Evolutionary conservation across 2,113 vertebrate species (phyloP).

Genomic region (Marcusenius ussheri): DNA sequence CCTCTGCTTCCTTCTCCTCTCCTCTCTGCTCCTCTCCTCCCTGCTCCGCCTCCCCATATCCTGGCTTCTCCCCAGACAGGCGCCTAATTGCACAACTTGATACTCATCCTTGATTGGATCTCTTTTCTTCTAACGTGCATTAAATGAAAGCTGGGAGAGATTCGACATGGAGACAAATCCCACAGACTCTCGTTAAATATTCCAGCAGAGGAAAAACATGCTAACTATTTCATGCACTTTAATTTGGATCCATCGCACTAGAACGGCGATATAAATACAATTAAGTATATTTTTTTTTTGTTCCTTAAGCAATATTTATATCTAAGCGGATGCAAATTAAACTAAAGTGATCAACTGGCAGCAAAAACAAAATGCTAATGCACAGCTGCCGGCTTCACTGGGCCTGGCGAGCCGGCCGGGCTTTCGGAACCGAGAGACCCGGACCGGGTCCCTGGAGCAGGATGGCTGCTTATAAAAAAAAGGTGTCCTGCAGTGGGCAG

Average conservation of each 20-base stretch:
- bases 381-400: background rate
- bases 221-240: slow-evolving; percentile 6
- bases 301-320: slow-evolving; percentile 10
- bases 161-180: slow-evolving; percentile 7
- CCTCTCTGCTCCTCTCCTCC: background rate
- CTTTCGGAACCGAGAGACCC: background rate
- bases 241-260: slow-evolving; percentile 3
- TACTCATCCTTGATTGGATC: slow-evolving; percentile 2
- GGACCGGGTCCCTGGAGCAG: slow-evolving; percentile 36
- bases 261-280: slow-evolving; percentile 8
- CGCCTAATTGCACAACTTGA: slow-evolving; percentile 7
- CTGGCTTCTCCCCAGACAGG: background rate
- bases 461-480: slow-evolving; percentile 48
- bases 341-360: slow-evolving; percentile 15
- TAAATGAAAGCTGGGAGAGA: slow-evolving; percentile 4
- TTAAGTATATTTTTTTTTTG: background rate
- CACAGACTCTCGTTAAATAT: slow-evolving; percentile 13
- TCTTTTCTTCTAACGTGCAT: slow-evolving; percentile 4
- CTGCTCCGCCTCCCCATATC: background rate
- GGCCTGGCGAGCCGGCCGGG: background rate
- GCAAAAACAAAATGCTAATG: slow-evolving; percentile 11
- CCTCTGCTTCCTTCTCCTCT: background rate
- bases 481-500: slow-evolving; percentile 50
- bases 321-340: slow-evolving; percentile 17
- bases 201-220: slow-evolving; percentile 6